A percentile compares a stretch with the other conserved stretches of the same genome.
Conservation (phyloP, 1,140 invertebrate species). For the Caenorhabditis brenneri region DNA sequence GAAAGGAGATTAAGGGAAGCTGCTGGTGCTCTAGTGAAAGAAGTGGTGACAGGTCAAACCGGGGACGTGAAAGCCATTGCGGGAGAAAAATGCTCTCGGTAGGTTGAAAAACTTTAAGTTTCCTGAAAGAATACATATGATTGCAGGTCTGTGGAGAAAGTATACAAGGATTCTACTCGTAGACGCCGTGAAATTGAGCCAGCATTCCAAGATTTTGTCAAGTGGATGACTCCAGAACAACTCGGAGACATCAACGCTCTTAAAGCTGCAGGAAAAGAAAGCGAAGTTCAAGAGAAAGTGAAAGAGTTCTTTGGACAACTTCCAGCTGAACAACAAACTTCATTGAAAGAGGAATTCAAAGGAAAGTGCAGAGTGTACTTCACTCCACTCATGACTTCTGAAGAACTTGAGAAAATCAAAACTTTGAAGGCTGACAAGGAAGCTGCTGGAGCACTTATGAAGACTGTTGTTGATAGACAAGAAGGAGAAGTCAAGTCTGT, state of each 20-base stretch:
- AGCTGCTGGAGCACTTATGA: background rate
- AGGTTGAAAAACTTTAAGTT: too few species aligned
- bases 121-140: too few species aligned
- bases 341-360: conserved; percentile 45
- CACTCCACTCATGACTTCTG: conserved; percentile 17
- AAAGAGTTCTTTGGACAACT: conserved; percentile 32
- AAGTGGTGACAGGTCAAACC: conserved; percentile 4
- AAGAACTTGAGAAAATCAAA: conserved; percentile 33
- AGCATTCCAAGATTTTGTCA: conserved; percentile 22
- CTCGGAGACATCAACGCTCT: background rate
- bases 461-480: conserved; percentile 20
- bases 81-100: too few species aligned
- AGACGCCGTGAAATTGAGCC: conserved; percentile 31
- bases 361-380: conserved; percentile 42
- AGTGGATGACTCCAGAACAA: conserved; percentile 49
- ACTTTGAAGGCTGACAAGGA: conserved; percentile 11
- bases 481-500: conserved; percentile 36
- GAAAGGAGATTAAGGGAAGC: too few species aligned
- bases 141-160: conserved; percentile 17
- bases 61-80: conserved; percentile 42
- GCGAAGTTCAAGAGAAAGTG: conserved; percentile 10
- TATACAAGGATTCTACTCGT: conserved; percentile 11
- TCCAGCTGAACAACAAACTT: conserved; percentile 34
- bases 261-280: conserved; percentile 2
- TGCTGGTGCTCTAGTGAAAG: conserved; percentile 31